Base-by-base conservation (phyloP, 2,113 vertebrate genomes). In the Diglossa brunneiventris region DNA sequence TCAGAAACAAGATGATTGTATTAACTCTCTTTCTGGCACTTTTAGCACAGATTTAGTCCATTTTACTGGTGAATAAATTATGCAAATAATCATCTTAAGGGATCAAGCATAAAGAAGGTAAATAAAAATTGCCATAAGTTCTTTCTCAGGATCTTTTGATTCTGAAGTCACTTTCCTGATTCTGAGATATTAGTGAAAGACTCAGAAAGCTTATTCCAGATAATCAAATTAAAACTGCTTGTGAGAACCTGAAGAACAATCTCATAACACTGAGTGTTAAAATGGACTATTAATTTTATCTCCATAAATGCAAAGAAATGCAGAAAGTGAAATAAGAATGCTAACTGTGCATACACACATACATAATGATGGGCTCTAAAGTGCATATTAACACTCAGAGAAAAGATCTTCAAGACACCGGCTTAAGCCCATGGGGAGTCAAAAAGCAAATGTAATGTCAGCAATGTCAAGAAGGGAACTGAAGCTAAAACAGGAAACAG, bases 221-320 rank as follows among this genome's bases (percentile, higher is more conserved):
- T 77, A 95, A 96, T 92, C 59, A 95, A 76, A 94, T 90, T 70
- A 74, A 92, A 90, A 42, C 58, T 77, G 63, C 24, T 78, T 77
- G 59, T 92, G 85, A 92, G 79, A 88, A 83, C 13, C 63, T 86
- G 75, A 93, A 90, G 75, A 95, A 88, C 67, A 83, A 74, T 69
- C 76, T 96, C 63, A 66, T 77, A 94, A 94, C 28, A 80, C 37
- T 56, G 50, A 86, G 19, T 73, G 87, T 69, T 85, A 87, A 93
- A 91, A 90, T 53, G 42, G 49, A 46, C 12, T 31, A 86, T 73
- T 67, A 93, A 93, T 95, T 88, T 87, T 88, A 88, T 89, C 42
- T 91, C 69, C 35, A 59, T 84, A 91, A 94, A 89, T 80, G 68
- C 42, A 83, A 90, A 90, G 83, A 92, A 93, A 88, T 55, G 59